phyloP scores from a whole-genome alignment of 2,797 vertebrate genomes.

The Falco berigora region DNA sequence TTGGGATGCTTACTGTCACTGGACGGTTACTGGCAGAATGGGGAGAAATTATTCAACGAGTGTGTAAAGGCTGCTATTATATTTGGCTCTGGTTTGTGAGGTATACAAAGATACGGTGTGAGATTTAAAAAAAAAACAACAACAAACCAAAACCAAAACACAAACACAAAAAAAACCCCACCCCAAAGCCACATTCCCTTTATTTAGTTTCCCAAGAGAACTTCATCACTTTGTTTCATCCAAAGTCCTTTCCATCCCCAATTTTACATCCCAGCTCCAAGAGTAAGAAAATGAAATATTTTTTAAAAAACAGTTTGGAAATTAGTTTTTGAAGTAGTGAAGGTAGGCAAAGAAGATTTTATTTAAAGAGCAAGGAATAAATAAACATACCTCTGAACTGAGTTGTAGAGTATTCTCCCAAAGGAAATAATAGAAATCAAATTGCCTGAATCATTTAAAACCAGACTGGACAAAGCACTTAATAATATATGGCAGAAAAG shows the following conservation, averaged over 20 bases:
- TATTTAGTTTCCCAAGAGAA: neutral
- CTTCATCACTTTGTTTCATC: neutral
- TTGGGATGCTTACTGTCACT: neutral
- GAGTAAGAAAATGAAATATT: neutral
- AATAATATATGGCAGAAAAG: slow-evolving; percentile 29
- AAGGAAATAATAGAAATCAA: slow-evolving; percentile 19
- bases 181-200: neutral
- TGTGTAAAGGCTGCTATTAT: neutral
- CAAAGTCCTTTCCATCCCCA: neutral
- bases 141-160: neutral
- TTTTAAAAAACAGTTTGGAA: neutral
- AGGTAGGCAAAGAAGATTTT: neutral
- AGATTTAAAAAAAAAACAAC: neutral
- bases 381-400: neutral
- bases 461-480: slow-evolving; percentile 1
- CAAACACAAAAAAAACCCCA: neutral
- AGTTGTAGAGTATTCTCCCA: neutral
- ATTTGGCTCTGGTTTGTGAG: neutral
- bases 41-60: neutral
- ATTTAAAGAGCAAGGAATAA: neutral
- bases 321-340: neutral
- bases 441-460: slow-evolving; percentile 53
- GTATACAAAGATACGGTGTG: neutral
- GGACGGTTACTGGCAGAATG: rapidly evolving
- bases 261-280: neutral